These are phyloP conservation scores for Abramis brama DNA, from an alignment of 2,113 vertebrate genomes.

Conservation along the genomic window DNA sequence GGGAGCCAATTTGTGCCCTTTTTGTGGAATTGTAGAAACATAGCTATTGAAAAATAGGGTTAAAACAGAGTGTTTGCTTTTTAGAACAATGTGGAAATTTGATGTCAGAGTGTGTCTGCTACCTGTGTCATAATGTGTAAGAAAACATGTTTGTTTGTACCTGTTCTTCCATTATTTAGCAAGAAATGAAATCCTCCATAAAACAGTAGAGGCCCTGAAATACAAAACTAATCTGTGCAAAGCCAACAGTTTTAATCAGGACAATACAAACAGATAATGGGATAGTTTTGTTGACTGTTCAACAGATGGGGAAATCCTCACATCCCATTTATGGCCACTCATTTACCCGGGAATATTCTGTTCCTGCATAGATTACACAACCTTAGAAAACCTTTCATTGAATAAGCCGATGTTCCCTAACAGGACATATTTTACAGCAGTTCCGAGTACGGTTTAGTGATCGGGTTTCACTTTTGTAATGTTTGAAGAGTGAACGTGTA, in stretches of 20 bases:
- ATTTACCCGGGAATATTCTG: not conserved
- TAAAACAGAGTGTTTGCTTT: no score
- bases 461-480: constrained; percentile 4
- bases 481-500: not conserved
- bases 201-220: not conserved
- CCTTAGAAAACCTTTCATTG: not conserved
- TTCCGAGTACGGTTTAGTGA: not conserved
- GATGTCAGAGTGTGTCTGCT: no score
- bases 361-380: not conserved
- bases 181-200: not conserved
- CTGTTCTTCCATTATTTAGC: not conserved
- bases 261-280: not conserved
- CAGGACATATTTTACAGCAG: not conserved
- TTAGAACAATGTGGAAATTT: no score
- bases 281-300: constrained; percentile 10
- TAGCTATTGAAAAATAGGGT: no score
- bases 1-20: no score
- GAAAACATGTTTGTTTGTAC: constrained; percentile 29
- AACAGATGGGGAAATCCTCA: constrained; percentile 25
- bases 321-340: not conserved
- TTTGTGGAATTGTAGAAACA: no score
- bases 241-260: not conserved
- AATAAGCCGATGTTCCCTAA: not conserved
- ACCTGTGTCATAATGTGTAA: not conserved
- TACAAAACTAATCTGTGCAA: not conserved